A percentile compares a stretch with the other conserved stretches of the same genome.
These are phyloP conservation scores for Palaemon carinicauda DNA, from an alignment of 1,140 invertebrate genomes.

Conservation along the genomic window DNA sequence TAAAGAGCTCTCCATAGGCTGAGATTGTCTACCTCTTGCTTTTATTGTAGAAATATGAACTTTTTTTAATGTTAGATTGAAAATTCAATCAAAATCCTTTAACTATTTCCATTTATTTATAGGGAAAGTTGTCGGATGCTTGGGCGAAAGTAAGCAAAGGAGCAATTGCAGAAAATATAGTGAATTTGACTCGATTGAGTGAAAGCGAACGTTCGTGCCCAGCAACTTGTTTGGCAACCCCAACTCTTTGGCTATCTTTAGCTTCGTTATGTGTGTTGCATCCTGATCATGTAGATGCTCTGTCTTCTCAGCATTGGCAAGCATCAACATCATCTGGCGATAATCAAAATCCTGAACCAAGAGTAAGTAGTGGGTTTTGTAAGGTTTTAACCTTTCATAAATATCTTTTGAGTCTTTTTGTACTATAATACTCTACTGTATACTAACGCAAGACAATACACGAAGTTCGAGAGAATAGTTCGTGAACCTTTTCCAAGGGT, in stretches of 20 bases:
- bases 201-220: slow-evolving; percentile 77
- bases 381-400: neutral
- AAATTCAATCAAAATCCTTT: too few species aligned
- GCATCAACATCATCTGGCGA: slow-evolving; percentile 64
- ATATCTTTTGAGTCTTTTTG: too few species aligned
- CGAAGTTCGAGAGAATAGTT: too few species aligned
- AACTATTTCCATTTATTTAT: slow-evolving; percentile 58
- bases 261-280: slow-evolving; percentile 93
- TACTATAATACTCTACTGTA: too few species aligned
- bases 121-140: slow-evolving; percentile 85
- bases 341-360: slow-evolving; percentile 69
- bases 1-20: too few species aligned
- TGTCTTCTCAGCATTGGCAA: slow-evolving; percentile 78
- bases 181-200: slow-evolving; percentile 83
- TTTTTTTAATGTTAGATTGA: too few species aligned
- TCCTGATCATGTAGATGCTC: slow-evolving; percentile 86
- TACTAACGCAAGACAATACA: too few species aligned
- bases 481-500: too few species aligned
- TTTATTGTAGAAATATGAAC: too few species aligned
- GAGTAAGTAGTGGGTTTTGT: slow-evolving; percentile 67
- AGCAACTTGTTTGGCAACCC: slow-evolving; percentile 77
- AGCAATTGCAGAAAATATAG: slow-evolving; percentile 89
- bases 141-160: slow-evolving; percentile 90
- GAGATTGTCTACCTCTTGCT: too few species aligned
- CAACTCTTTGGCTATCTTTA: slow-evolving; percentile 90